Evolutionary conservation across 2,113 vertebrate genomes (phyloP), one percentile per base, ranked within the genome.

Genomic region (Tyrannus savana): DNA sequence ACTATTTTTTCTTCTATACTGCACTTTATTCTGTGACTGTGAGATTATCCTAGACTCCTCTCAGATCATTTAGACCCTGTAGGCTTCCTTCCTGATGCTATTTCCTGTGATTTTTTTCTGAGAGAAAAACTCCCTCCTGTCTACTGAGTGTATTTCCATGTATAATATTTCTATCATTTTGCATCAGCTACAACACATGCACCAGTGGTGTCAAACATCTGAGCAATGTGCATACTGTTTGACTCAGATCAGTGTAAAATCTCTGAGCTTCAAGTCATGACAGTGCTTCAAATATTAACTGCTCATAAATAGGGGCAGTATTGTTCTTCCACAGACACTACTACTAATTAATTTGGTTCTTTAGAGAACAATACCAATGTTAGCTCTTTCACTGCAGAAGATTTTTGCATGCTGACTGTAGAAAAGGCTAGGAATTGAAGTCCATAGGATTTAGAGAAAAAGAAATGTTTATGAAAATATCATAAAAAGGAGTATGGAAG

Each of bases 151-250:
- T 23, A 90, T 84, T 95, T 93, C 72, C 67, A 62, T 41, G 25
- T 72, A 49, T 59, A 84, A 62, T 42, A 84, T 89, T 87, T 94
- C 73, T 87, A 27, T 68, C 33, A 89, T 75, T 95, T 91, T 12
- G 19, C 60, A 89, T 44, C 52, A 95, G 86, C 44, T 84, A 56
- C 72, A 90, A 80, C 56, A 87, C 31, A 55, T 10, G n/a, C 24
- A 69, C 12, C 37, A 42, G 63, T 27, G 59, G 64, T 74, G 63
- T 89, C 89, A 95, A 93, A 88, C 46, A 78, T 37, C 73, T 68
- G 71, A 71, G 60, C 46, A 84, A 67, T 19, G 60, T 87, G 60
- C 19, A 41, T 21, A 37, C 14, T 64, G 31, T 73, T 88, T 88
- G 86, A 84, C 49, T 64, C 60, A 56, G 63, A 84, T 31, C 37